A percentile compares a stretch with the other conserved stretches of the same genome.
phyloP scores from a whole-genome alignment of 2,113 vertebrate genomes.

The Ginglymostoma cirratum region DNA sequence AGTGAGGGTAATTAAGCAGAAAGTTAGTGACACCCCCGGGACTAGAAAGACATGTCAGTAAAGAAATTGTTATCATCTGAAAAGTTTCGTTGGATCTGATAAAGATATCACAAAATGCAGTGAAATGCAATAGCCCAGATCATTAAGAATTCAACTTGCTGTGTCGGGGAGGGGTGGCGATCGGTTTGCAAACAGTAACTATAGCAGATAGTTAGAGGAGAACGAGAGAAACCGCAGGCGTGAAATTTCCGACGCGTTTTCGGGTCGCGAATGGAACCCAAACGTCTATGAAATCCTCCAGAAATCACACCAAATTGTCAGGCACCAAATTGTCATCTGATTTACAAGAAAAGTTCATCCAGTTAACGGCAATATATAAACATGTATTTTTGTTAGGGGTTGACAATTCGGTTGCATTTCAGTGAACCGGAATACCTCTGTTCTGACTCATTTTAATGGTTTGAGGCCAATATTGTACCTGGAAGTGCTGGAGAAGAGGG shows the following conservation, averaged over 20 bases:
- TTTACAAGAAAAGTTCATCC: constrained; percentile 47
- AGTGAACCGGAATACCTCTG: not conserved
- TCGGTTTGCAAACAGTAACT: not conserved
- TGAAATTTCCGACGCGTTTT: constrained; percentile 38
- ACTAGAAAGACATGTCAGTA: not conserved
- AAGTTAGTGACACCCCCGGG: not conserved
- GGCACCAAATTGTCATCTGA: constrained; percentile 43
- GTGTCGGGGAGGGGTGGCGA: too few relatives aligned
- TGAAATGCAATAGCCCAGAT: not conserved
- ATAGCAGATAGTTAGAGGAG: not conserved
- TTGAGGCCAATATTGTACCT: not conserved
- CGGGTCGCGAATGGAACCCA: constrained; percentile 36
- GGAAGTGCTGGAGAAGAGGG: not conserved
- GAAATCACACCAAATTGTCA: constrained; percentile 47
- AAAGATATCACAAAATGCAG: not conserved
- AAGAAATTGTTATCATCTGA: not conserved
- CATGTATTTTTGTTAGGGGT: not conserved
- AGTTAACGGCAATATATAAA: not conserved
- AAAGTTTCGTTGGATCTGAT: not conserved
- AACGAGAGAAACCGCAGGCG: constrained; percentile 38
- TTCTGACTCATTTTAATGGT: not conserved
- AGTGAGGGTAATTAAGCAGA: not conserved
- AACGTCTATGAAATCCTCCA: constrained; percentile 36
- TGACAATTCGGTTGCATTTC: not conserved
- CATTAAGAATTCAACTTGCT: not conserved